A percentile compares a stretch with the other conserved stretches of the same genome.
phyloP scores from a whole-genome alignment of 2,797 vertebrate species.

The Alosa sapidissima region DNA sequence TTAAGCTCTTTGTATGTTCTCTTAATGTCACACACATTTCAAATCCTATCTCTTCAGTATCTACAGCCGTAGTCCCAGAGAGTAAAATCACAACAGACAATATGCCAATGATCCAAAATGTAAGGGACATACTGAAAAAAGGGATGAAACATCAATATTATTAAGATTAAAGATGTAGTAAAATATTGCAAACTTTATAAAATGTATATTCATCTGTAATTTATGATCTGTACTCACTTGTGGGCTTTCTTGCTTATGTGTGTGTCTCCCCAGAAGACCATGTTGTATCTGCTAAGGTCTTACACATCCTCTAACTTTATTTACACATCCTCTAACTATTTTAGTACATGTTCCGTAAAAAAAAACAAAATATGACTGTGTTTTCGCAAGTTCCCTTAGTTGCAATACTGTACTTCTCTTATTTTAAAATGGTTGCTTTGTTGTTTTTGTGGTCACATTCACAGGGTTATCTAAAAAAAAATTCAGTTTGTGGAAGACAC shows the following conservation, averaged over 20 bases:
- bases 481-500: too few species aligned
- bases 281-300: too few species aligned
- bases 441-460: background rate
- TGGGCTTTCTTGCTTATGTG: background rate
- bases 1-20: constrained; percentile 50
- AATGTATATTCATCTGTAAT: background rate
- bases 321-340: background rate
- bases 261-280: background rate
- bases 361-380: too few species aligned
- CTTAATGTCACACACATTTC: constrained; percentile 34
- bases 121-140: background rate
- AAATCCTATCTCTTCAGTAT: background rate
- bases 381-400: background rate
- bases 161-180: background rate
- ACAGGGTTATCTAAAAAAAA: too few species aligned
- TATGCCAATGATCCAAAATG: background rate
- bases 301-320: background rate
- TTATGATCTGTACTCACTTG: background rate
- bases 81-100: background rate
- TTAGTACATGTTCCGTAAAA: too few species aligned
- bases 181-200: background rate
- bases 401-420: background rate
- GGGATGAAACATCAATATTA: background rate
- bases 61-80: background rate
- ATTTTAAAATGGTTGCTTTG: background rate